phyloP scores from a whole-genome alignment of 2,888 invertebrate species.

The Dicyrtomina minuta region DNA sequence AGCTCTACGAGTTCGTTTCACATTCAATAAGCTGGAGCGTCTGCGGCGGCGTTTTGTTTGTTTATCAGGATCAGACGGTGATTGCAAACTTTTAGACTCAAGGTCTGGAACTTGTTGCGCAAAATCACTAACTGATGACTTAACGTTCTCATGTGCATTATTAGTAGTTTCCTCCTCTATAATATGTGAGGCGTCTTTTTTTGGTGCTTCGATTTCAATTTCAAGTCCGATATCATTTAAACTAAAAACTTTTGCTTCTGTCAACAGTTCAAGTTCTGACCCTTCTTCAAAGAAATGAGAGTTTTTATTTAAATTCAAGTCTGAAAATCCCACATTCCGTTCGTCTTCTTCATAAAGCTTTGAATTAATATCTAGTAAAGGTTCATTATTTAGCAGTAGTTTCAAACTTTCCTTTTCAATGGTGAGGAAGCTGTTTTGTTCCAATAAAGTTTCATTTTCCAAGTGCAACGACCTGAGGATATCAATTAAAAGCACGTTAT shows the following conservation, averaged over 20 bases:
- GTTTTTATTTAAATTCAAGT: not conserved
- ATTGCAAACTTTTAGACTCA: too few species aligned
- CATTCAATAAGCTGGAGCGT: slow-evolving; percentile 38
- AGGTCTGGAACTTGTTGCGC: slow-evolving; percentile 19
- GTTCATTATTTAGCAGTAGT: slow-evolving; percentile 16
- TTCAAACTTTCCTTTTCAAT: slow-evolving; percentile 46
- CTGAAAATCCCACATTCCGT: not conserved
- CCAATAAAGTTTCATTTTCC: slow-evolving; percentile 50
- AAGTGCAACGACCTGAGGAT: slow-evolving; percentile 45
- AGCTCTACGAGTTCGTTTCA: slow-evolving; percentile 42
- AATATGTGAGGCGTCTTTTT: not conserved
- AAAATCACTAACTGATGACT: slow-evolving; percentile 5
- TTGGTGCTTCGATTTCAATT: too few species aligned
- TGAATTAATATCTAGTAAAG: slow-evolving; percentile 7
- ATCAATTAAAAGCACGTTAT: not conserved
- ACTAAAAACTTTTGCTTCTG: not conserved
- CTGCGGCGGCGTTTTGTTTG: slow-evolving; percentile 38
- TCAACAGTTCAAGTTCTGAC: slow-evolving; percentile 8
- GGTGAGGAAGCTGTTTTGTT: slow-evolving; percentile 52
- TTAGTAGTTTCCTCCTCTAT: too few species aligned
- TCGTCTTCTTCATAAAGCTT: slow-evolving; percentile 4
- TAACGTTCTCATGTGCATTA: not conserved
- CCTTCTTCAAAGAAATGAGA: not conserved
- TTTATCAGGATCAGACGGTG: slow-evolving; percentile 9
- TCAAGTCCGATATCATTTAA: too few species aligned